A percentile compares a stretch with the other conserved stretches of the same genome.
These are phyloP conservation scores for Hirudinaria manillensis DNA, from an alignment of 2,888 invertebrate genomes.

Conservation along the genomic window DNA sequence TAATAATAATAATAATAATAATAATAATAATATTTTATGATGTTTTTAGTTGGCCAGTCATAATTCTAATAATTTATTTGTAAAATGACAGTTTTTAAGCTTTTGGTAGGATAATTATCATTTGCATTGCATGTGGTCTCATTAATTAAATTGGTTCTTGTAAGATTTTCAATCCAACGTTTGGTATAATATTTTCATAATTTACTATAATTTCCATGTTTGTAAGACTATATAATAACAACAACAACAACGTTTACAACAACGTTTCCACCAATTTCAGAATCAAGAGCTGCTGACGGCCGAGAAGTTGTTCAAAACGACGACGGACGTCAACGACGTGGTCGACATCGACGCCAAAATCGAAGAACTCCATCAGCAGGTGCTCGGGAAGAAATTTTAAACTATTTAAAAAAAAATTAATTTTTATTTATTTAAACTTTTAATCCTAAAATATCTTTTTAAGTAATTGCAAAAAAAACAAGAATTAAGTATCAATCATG, in stretches of 20 bases:
- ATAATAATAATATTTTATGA: too few species aligned
- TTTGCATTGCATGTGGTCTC: background rate
- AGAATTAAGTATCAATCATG: background rate
- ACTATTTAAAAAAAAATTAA: background rate
- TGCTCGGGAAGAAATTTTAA: constrained; percentile 57
- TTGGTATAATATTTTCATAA: background rate
- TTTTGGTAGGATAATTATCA: constrained; percentile 3
- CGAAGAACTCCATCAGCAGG: constrained; percentile 87
- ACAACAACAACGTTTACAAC: too few species aligned
- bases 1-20: too few species aligned
- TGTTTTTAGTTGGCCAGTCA: background rate
- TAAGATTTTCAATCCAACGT: background rate
- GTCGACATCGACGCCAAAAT: constrained; percentile 81
- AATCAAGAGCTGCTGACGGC: constrained; percentile 90
- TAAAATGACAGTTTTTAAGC: too few species aligned
- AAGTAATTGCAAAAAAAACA: too few species aligned
- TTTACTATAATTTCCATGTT: too few species aligned
- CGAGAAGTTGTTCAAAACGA: constrained; percentile 77
- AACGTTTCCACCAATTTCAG: constrained; percentile 57
- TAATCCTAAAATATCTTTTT: too few species aligned
- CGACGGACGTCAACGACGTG: constrained; percentile 67
- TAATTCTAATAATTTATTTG: too few species aligned
- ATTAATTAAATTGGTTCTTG: background rate
- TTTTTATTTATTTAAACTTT: background rate
- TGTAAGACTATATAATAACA: too few species aligned